Evolutionary conservation across 2,888 invertebrate genomes (phyloP), one percentile per base, ranked within the genome.

Genomic region (Pemphredon lugubris): DNA sequence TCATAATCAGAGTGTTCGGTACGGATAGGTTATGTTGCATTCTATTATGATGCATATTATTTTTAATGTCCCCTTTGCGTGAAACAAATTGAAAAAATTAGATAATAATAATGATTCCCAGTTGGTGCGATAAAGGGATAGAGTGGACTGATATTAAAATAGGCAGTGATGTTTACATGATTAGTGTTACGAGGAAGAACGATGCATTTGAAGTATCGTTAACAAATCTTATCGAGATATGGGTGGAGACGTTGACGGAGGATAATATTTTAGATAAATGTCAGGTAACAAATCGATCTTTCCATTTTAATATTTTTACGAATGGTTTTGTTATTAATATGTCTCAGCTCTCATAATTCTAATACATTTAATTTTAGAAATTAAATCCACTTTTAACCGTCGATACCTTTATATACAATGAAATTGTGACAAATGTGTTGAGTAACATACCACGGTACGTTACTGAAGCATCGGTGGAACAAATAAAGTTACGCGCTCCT

Each of bases 331-430:
- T 34, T 34, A 34, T 34, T 26, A 23, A 20, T 37, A 21, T 39
- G 18, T 2, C 42, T 13, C 0, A 14, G 26, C 0, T n/a, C 2
- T 7, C 30, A 3, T 47, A 14, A n/a, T 32, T 2, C 1, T 18
- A n/a, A 23, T 37, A 16, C 5, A 6, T 32, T 48, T 26, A 23
- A 14, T 81, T 75, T 5, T 45, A 89, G 89, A 69, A 64, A 26
- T 67, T 85, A 37, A 89, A 89, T 77, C 84, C 86, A 34, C 73
- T 82, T 11, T 68, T 88, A 58, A 79, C 77, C 48, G 67, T 84
- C 1, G 75, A 82, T 3, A 79, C 66, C 23, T 55, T 81, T 13
- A 75, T 86, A 54, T 69, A 79, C 7, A 69, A 78, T 11, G 59
- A 77, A 44, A 66, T 81, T n/a, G 60, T 87, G 2, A 45, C 72